Base-by-base conservation (phyloP, 2,888 invertebrate species). In the Drosophila pullipes region DNA sequence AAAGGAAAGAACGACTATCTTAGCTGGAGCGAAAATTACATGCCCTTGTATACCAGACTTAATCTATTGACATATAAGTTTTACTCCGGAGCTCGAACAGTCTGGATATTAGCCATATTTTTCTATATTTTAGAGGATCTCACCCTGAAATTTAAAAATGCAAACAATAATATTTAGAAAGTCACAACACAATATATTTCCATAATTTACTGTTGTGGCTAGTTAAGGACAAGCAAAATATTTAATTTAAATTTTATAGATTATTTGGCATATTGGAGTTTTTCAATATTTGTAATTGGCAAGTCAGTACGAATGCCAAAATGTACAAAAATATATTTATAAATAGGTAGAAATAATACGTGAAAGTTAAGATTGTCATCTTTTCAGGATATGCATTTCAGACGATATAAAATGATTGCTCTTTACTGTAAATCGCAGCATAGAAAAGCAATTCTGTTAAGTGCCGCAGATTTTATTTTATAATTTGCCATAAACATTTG, bases 401-500 rank as follows among this genome's bases (percentile, higher is more conserved):
- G 13, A 13, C 37, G 52, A 49, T 62, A 54, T 54, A 31, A 22
- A n/a, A 55, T 35, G 3, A 35, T 28, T 53, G 50, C 9, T 25
- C 18, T 25, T 62, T 49, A 22, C 33, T 25, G 50, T 9, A 39
- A 44, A 47, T 55, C 7, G 13, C 28, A 11, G 16, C 22, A 13
- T 0, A 11, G 35, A n/a, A 50, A 65, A n/a, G 11, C 49, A 55
- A 62, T 58, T 63, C 55, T 22, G 11, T 49, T 53, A 35, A 18
- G 13, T 31, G 28, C 13, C 35, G 25, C 22, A 49, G 9, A 35
- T 11, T 47, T 69, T 35, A 30, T 71, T 35, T 63, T 35, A 49
- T 49, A 41, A 53, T 60, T 39, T 50, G n/a, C 63, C 44, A 47
- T 63, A 35, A 25, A 16, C 16, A 47, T 47, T 47, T 47, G 16